Base-by-base conservation (phyloP, 2,113 vertebrate genomes). In the Prionailurus viverrinus region DNA sequence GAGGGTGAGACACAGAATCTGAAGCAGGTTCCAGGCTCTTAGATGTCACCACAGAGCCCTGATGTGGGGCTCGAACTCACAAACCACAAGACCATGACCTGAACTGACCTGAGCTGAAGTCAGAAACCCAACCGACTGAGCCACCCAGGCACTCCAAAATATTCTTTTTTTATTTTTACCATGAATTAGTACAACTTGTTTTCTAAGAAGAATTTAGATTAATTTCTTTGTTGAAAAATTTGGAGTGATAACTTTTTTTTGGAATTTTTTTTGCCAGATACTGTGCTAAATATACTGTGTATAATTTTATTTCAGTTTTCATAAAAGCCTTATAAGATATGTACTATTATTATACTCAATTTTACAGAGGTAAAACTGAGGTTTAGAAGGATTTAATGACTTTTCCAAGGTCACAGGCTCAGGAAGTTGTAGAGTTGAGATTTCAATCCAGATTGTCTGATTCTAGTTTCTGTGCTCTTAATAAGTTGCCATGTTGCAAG, bases 401-500 rank as follows among this genome's bases (percentile, higher is more conserved):
- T 89, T 89, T 91, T 53, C 14, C 36, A 82, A 84, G 23, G 2
- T 84, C 36, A 45, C 2, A 96, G 61, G 73, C 69, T 94, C 51
- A 91, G 19, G 36, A 95, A 91, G 33, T 73, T 18, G 27, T 65
- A 95, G 27, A 96, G 58, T 51, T 96, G 58, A 5, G 5, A 89
- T 95, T 96, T 95, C 27, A 97, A 41, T 82, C 36, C 82, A 94
- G 21, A 7, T 55, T 79, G 31, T 48, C 15, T 65, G 11, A 82
- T 69, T 96, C 5, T 14, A 91, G 33, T 96, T 95, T 93, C 11
- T 39, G 48, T 39, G 4, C 10, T 74, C 58, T 69, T 91, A 80
- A 90, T 63, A 95, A 79, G 18, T 63, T 91, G 13, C n/a, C 53
- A 53, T 83, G 92, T 84, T 96, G 33, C 45, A 95, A 84, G 80